Base-by-base conservation (phyloP, 2,888 invertebrate genomes). In the Drosophila nr. perissopoda region DNA sequence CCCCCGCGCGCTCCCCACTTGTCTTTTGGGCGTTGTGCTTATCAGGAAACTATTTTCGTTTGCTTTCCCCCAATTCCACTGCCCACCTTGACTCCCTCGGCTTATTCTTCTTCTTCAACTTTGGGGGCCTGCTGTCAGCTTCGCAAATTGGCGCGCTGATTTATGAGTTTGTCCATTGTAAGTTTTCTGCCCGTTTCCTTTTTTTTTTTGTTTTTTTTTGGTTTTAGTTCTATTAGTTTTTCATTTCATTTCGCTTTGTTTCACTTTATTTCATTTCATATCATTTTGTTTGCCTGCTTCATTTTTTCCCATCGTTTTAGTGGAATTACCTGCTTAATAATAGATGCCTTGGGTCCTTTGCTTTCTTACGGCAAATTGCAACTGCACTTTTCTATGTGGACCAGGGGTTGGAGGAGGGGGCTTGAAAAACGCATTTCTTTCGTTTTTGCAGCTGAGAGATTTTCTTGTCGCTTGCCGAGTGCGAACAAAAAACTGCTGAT, bases 101-200 rank as follows among this genome's bases (percentile, higher is more conserved):
- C 79, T 75, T 53, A 60, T 51, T 58, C 58, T 46, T 42, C 49
- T 40, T 21, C 51, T 21, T 18, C 48, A 33, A 42, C 70, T 74
- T 73, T 63, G 74, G 70, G 64, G 75, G 66, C 68, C 59, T 65
- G 58, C 86, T 87, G 90, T 90, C 87, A 87, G 80, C 59, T 72
- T 59, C 70, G 59, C 83, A 90, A 87, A 90, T 88, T 90, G 90
- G 87, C 87, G 87, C 90, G 75, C 80, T 87, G 87, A 87, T 87
- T 87, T 87, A 87, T 90, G 90, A 79, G 66, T 86, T 90, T 81
- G 80, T 81, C 83, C 77, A 83, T 88, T 82, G 82, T 82, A 78
- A 80, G 78, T 85, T 76, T 67, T 40, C n/a, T 25, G 5, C 16
- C 4, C 25, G 11, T 33, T 33, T 33, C 8, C 49, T 8, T 33